Evolutionary conservation across 2,888 invertebrate genomes (phyloP), one percentile per base, ranked within the genome.

Genomic region (Scaptomyza polygonia): DNA sequence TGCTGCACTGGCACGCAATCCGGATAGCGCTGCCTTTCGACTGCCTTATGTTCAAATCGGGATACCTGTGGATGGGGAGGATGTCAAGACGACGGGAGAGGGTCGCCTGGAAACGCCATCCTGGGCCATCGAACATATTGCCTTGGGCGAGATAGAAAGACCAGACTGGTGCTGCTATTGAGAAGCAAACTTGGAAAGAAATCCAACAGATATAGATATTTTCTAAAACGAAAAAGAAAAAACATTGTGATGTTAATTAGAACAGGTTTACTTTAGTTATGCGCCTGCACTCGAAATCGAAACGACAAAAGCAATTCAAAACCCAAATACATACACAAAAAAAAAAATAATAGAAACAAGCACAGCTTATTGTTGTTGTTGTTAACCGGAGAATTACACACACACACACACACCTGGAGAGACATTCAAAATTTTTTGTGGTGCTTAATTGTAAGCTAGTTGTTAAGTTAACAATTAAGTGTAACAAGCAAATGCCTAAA

Each of bases 41-140:
- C 75, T 92, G 66, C 91, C 91, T 3, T 85, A 88, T 29, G 89
- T 91, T 72, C 80, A 90, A 58, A 91, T 88, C 21, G 92, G 92
- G 3, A 88, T 92, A 63, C 89, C 91, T 0, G 91, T 93, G 90
- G 94, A 94, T 0, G 91, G 90, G 0, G 85, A 88, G 61, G 92
- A 94, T 0, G 93, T 94, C 1, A 94, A 94, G 52, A 92, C 94
- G 0, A 94, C 94, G 0, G 94, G 94, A 66, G 93, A 93, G 0
- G 95, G 94, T 0, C 93, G 93, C 8, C 93, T 94, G 48, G 95
- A 95, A 82, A 92, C 93, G 1, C 93, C 94, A 0, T 93, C 94
- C 0, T 93, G 94, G 93, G 94, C 94, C 72, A 94, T 94, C 61
- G 93, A 93, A 71, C 94, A 93, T 78, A 94, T 95, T 59, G 95